A percentile compares a stretch with the other conserved stretches of the same genome.
These are phyloP conservation scores for Mechanitis mazaeus DNA, from an alignment of 2,888 invertebrate species.

Conservation along the genomic window DNA sequence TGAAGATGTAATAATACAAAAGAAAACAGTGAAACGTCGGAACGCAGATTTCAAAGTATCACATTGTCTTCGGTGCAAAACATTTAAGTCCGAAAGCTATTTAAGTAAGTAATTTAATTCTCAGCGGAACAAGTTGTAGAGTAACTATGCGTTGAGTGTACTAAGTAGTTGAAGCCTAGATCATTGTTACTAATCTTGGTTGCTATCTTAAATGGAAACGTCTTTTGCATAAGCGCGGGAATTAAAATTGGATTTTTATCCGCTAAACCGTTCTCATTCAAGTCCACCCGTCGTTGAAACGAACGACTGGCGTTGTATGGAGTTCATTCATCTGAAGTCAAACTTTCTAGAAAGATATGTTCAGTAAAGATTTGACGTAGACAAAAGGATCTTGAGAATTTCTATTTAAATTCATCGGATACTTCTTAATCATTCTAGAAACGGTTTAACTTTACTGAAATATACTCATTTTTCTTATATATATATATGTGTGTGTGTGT, in stretches of 20 bases:
- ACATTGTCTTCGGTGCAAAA: conserved; percentile 46
- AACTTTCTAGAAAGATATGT: conserved; percentile 1
- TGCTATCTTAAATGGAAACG: conserved; percentile 54
- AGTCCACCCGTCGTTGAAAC: conserved; percentile 18
- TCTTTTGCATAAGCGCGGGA: conserved; percentile 54
- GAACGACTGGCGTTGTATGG: conserved; percentile 13
- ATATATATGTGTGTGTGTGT: too few relatives aligned
- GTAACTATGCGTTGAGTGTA: conserved; percentile 51
- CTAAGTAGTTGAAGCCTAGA: conserved; percentile 49
- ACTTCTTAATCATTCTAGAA: not conserved
- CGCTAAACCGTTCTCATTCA: conserved; percentile 42
- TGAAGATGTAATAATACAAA: conserved; percentile 45
- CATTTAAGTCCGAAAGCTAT: conserved; percentile 58
- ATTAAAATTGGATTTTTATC: conserved; percentile 57
- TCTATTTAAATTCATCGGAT: not conserved
- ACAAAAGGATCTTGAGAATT: conserved; percentile 6
- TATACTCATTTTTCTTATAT: not conserved
- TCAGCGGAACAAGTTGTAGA: conserved; percentile 44
- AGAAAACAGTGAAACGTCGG: conserved; percentile 40
- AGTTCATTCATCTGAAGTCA: conserved; percentile 12
- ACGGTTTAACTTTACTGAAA: not conserved
- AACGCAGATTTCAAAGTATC: conserved; percentile 45
- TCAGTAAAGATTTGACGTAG: conserved; percentile 7
- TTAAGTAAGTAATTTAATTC: conserved; percentile 63
- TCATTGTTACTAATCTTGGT: conserved; percentile 48